Evolutionary conservation across 2,888 invertebrate species (phyloP).

Genomic region (Seira sanloemensis): DNA sequence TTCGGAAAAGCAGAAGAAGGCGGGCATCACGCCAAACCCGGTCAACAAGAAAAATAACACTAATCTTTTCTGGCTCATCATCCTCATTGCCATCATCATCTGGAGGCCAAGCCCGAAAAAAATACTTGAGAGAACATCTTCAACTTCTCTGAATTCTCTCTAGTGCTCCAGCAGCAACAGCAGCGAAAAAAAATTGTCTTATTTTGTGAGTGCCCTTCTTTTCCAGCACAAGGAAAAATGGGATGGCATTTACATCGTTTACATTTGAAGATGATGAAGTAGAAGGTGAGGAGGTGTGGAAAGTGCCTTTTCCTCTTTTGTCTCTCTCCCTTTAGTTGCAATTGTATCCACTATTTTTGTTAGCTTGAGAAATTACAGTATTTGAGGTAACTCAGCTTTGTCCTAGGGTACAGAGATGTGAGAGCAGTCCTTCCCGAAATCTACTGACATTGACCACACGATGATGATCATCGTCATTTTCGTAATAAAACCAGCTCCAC

Average conservation of each 20-base stretch:
- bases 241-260: not conserved
- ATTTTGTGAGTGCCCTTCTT: too few species aligned
- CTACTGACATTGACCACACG: not conserved
- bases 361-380: not conserved
- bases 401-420: not conserved
- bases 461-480: constrained; percentile 2
- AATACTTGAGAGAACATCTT: not conserved
- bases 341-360: not conserved
- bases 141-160: not conserved
- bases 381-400: not conserved
- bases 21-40: constrained; percentile 62
- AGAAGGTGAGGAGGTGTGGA: constrained; percentile 44
- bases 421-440: not conserved
- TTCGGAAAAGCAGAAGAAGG: constrained; percentile 37
- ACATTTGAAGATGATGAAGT: constrained; percentile 24
- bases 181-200: not conserved
- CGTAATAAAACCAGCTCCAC: constrained; percentile 11
- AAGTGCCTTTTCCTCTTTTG: constrained; percentile 37
- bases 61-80: constrained; percentile 38
- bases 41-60: constrained; percentile 59
- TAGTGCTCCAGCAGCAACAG: not conserved
- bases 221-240: not conserved
- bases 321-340: not conserved
- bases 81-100: constrained; percentile 1
- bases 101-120: not conserved